Evolutionary conservation across 2,113 vertebrate genomes (phyloP), one percentile per base, ranked within the genome.

Genomic region (Thymallus thymallus): DNA sequence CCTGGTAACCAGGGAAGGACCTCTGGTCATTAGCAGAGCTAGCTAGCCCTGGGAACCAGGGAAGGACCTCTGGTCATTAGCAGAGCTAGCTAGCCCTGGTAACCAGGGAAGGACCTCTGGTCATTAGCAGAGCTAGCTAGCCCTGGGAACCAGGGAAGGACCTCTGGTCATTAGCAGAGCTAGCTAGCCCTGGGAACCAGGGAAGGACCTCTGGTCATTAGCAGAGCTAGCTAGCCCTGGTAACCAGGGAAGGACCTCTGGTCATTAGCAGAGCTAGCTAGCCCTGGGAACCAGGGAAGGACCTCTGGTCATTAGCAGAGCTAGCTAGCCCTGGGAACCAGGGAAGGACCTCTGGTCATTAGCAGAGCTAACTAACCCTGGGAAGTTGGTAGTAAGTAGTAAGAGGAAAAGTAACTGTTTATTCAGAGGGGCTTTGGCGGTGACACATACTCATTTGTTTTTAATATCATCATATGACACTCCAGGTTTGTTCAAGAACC

Each of bases 161-260:
- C 88, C 91, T 86, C 80, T 82, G 87, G 87, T 91, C 87, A 89
- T 90, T 88, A 86, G 84, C 71, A 85, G 80, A 85, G 84, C 88
- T 86, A 76, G 76, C 73, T 76, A 66, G 82, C 78, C 85, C 83
- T 87, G 84, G 79, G 90, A 92, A 92, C 89, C 87, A 87, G 88
- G 87, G 86, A 90, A 90, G 85, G 82, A 90, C 88, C 91, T 86
- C 80, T 82, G 87, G 87, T 91, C 87, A 89, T 90, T 88, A 86
- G 84, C 71, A 85, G 80, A 85, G 84, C 88, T 86, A 76, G 76
- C 73, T 76, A 66, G 82, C 78, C 85, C 80, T 84, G n/a, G n/a
- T n/a, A 92, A 92, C 89, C 87, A 87, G 88, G 87, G 86, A 90
- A 90, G 85, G 82, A 90, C 88, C 91, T 86, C 80, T 82, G 87